A percentile compares a stretch with the other conserved stretches of the same genome.
phyloP scores from a whole-genome alignment of 1,140 invertebrate genomes.

The Aradophagus sp. region DNA sequence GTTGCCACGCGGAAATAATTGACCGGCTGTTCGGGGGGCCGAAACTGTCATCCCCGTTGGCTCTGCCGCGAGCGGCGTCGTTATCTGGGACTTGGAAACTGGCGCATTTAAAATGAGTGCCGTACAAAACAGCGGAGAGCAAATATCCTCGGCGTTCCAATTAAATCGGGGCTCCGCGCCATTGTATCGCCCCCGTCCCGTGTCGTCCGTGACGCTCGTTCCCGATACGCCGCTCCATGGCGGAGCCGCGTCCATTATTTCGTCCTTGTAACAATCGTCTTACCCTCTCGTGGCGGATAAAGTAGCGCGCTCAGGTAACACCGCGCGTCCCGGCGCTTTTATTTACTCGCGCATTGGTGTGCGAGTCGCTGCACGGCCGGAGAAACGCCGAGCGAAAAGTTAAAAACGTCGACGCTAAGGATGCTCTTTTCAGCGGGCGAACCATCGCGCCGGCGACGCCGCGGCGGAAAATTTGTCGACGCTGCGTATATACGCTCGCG shows the following conservation, averaged over 20 bases:
- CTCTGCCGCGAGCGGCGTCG: slow-evolving; percentile 20
- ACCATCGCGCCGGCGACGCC: slow-evolving; percentile 45
- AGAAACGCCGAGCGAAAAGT: slow-evolving; percentile 53
- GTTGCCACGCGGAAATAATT: slow-evolving; percentile 27
- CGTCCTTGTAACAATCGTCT: slow-evolving; percentile 57
- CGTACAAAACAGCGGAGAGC: slow-evolving; percentile 51
- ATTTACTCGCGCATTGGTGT: slow-evolving; percentile 44
- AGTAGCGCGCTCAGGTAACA: slow-evolving; percentile 50
- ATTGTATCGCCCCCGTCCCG: slow-evolving; percentile 22
- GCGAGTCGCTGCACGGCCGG: slow-evolving; percentile 25
- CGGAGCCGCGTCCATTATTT: slow-evolving; percentile 48
- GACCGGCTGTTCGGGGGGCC: background rate
- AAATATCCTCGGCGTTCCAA: slow-evolving; percentile 54
- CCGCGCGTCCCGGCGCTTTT: slow-evolving; percentile 53
- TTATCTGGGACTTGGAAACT: slow-evolving; percentile 52
- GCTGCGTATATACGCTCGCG: slow-evolving; percentile 31
- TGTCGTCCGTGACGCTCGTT: slow-evolving; percentile 6
- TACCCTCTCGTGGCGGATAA: slow-evolving; percentile 49
- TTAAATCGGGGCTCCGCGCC: slow-evolving; percentile 47
- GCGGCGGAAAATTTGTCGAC: slow-evolving; percentile 49
- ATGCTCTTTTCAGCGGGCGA: slow-evolving; percentile 53
- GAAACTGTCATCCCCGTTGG: slow-evolving; percentile 23
- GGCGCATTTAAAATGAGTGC: slow-evolving; percentile 56
- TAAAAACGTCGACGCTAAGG: slow-evolving; percentile 58
- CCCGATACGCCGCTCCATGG: slow-evolving; percentile 49